Evolutionary conservation across 2,113 vertebrate species (phyloP).

Genomic region (Pogona vitticeps): DNA sequence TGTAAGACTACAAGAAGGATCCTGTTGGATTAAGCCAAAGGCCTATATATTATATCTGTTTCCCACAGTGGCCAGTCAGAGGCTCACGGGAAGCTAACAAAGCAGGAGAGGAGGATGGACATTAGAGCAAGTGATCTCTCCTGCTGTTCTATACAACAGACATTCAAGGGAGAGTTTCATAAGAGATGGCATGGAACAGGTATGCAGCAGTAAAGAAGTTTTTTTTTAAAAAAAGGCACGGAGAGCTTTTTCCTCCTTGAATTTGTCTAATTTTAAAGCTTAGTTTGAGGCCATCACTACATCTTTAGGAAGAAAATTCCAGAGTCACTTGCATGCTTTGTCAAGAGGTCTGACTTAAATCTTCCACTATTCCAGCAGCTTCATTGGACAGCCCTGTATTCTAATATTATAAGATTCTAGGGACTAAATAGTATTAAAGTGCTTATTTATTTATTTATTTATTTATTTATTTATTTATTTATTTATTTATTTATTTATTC

Average conservation of each 20-base stretch:
- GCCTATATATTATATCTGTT: background rate
- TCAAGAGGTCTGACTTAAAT: background rate
- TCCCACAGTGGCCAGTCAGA: background rate
- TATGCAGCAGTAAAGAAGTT: too few species aligned
- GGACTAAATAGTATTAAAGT: too few species aligned
- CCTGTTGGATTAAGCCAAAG: background rate
- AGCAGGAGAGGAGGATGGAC: background rate
- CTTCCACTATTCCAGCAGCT: background rate
- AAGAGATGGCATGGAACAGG: too few species aligned
- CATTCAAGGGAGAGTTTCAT: background rate
- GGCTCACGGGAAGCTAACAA: background rate
- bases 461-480: too few species aligned
- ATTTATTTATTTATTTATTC: too few species aligned
- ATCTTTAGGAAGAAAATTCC: background rate
- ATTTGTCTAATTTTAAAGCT: background rate
- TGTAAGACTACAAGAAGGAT: background rate
- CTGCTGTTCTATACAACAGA: background rate
- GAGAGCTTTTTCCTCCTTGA: background rate
- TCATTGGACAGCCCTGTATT: background rate
- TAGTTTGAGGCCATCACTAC: background rate
- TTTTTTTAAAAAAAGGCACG: too few species aligned
- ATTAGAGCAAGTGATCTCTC: background rate
- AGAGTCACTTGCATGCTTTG: background rate
- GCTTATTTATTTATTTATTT: too few species aligned
- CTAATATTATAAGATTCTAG: background rate